phyloP scores from a whole-genome alignment of 30 jellyfish, hydroid and myxozoan genomes.

The Hydractinia echinata region DNA sequence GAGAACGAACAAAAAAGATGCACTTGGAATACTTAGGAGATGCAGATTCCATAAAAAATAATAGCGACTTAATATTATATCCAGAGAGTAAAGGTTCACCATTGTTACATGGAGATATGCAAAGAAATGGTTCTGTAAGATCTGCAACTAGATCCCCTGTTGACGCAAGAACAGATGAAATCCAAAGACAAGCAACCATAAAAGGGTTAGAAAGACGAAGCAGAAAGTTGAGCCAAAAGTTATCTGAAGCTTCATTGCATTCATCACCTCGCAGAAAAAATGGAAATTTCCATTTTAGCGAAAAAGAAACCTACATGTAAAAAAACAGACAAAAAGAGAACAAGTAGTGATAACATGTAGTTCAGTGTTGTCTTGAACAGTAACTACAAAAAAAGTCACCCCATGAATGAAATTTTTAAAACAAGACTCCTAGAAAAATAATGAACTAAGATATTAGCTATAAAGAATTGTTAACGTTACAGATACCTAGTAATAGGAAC shows the following conservation, averaged over 20 bases:
- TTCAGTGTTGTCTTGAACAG: no score
- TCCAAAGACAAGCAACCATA: constrained; percentile 58
- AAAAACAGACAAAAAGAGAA: no score
- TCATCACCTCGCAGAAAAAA: constrained; percentile 1
- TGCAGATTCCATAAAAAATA: background rate
- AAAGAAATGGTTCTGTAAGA: background rate
- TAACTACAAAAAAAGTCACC: no score
- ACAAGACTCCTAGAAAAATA: no score
- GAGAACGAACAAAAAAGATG: constrained; percentile 72
- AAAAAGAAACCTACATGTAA: no score
- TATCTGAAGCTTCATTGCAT: constrained; percentile 25
- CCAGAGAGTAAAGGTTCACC: background rate
- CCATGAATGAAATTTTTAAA: no score
- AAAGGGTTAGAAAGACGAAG: constrained; percentile 50
- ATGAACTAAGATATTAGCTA: no score
- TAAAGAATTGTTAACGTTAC: no score
- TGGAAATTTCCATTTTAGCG: background rate
- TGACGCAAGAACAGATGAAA: constrained; percentile 41
- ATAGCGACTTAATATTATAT: background rate
- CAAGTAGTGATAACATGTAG: no score
- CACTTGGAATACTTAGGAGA: constrained; percentile 46
- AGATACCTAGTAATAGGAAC: no score
- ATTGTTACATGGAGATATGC: background rate
- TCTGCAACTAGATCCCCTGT: constrained; percentile 4
- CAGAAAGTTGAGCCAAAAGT: constrained; percentile 37